Evolutionary conservation across 2,797 vertebrate genomes (phyloP), one percentile per base, ranked within the genome.

Genomic region (Pelochelys cantorii): DNA sequence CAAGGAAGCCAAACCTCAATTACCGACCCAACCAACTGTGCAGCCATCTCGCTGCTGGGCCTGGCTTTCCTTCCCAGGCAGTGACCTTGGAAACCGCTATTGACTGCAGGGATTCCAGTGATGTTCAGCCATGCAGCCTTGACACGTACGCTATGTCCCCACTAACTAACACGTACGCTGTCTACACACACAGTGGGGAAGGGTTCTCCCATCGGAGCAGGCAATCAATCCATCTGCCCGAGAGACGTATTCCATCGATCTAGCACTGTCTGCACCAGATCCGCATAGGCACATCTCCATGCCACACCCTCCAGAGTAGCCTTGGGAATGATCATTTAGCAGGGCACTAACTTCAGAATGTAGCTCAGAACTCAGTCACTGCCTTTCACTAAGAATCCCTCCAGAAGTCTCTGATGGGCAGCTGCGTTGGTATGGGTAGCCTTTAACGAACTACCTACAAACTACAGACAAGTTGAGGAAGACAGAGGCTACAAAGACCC

Each of bases 21-120:
- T 95, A 96, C 34, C 85, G 89, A 89, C 85, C 92, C 93, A 96
- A 92, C 91, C 95, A 96, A 95, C 86, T 97, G 94, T 96, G 94
- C 78, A 74, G 89, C 85, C 60, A 86, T 83, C 87, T 84, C 83
- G 90, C 75, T 74, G 53, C 57, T 54, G 81, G 87, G 74, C 90
- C n/a, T 10, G n/a, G n/a, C 75, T 71, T 83, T 74, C 59, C 71
- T 42, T 27, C 75, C 80, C 3, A 79, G 59, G 18, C 42, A 83
- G 71, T 27, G 71, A 92, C 86, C 91, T 85, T 85, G 83, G 91
- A 89, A 92, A 74, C 79, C 80, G 59, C 74, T 27, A 54, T 53
- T 2, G 83, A 48, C 25, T 55, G 60, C 71, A 54, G 54, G 54
- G 71, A 82, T 59, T 85, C 42, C 62, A 71, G n/a, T 20, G 65